Evolutionary conservation across 2,113 vertebrate species (phyloP).

Genomic region (Cynoglossus semilaevis): DNA sequence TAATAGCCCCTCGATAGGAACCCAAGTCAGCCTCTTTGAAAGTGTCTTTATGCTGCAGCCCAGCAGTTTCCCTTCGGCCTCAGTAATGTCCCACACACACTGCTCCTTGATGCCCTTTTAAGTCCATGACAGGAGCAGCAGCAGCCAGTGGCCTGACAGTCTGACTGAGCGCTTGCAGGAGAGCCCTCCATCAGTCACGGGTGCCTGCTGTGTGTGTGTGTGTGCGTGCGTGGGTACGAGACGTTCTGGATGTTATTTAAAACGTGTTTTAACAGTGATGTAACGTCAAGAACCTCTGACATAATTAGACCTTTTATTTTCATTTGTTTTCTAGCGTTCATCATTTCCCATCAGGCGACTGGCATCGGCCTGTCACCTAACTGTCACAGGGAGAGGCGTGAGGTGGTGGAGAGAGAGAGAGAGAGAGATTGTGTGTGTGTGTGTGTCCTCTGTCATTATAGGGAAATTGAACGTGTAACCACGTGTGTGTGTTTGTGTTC

Average conservation of each 20-base stretch:
- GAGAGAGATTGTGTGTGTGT: background rate
- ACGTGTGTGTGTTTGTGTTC: constrained; percentile 67
- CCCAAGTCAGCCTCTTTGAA: constrained; percentile 59
- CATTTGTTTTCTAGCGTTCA: constrained; percentile 72
- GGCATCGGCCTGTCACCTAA: constrained; percentile 56
- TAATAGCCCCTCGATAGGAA: constrained; percentile 63
- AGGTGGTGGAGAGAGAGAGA: background rate
- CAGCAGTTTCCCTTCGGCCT: constrained; percentile 65
- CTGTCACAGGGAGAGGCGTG: constrained; percentile 57
- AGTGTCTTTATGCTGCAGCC: constrained; percentile 63
- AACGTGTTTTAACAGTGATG: constrained; percentile 75
- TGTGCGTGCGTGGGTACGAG: constrained; percentile 13
- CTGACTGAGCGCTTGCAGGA: constrained; percentile 74
- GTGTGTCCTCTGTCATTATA: background rate
- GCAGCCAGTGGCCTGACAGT: constrained; percentile 70
- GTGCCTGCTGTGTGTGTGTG: constrained; percentile 49
- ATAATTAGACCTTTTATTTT: constrained; percentile 78
- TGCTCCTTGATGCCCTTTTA: constrained; percentile 70
- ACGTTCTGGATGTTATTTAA: constrained; percentile 71
- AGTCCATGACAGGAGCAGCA: constrained; percentile 71
- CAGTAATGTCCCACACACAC: constrained; percentile 64
- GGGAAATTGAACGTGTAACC: constrained; percentile 60
- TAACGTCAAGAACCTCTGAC: constrained; percentile 67
- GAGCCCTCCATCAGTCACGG: constrained; percentile 71
- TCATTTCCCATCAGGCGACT: constrained; percentile 65